Conservation (phyloP, 2,797 vertebrate species). For the Catostomus latipinnis region DNA sequence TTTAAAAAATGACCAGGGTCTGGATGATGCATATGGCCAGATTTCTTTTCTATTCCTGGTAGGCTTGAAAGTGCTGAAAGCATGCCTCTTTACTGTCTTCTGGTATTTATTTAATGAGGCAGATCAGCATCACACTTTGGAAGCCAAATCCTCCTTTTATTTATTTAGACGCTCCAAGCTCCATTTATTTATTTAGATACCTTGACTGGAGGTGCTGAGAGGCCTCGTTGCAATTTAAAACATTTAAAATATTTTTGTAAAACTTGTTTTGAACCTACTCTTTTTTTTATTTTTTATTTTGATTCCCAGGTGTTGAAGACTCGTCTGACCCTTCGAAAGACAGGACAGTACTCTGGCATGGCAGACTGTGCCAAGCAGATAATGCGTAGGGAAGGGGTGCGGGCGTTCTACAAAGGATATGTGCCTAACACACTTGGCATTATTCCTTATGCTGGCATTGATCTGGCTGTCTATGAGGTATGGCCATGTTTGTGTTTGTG, state of each 20-base stretch:
- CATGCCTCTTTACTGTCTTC: slow-evolving; percentile 9
- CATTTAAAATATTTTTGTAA: too few relatives aligned
- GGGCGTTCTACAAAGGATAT: slow-evolving; percentile 91
- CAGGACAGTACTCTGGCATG: slow-evolving; percentile 89
- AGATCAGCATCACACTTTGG: slow-evolving; percentile 21
- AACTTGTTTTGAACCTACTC: neutral
- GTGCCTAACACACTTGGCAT: slow-evolving; percentile 93
- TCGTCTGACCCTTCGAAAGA: slow-evolving; percentile 88
- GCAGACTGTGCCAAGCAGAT: slow-evolving; percentile 89
- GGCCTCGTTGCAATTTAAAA: neutral
- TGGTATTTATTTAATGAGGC: slow-evolving; percentile 15
- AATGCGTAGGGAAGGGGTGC: slow-evolving; percentile 83
- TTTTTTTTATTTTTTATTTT: neutral
- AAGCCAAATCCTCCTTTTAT: neutral
- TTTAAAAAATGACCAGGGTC: neutral
- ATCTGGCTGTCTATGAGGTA: slow-evolving; percentile 94
- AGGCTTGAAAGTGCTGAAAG: slow-evolving; percentile 5
- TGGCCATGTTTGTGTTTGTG: slow-evolving; percentile 21
- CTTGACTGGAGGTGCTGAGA: neutral
- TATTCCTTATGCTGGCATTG: slow-evolving; percentile 94
- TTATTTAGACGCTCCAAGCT: neutral
- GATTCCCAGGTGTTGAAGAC: slow-evolving; percentile 88
- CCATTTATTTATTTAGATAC: slow-evolving; percentile 6
- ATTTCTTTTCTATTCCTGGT: slow-evolving; percentile 19
- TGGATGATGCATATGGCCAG: neutral